Evolutionary conservation across 2,113 vertebrate species (phyloP), one percentile per base, ranked within the genome.

Genomic region (Elephantulus edwardii): DNA sequence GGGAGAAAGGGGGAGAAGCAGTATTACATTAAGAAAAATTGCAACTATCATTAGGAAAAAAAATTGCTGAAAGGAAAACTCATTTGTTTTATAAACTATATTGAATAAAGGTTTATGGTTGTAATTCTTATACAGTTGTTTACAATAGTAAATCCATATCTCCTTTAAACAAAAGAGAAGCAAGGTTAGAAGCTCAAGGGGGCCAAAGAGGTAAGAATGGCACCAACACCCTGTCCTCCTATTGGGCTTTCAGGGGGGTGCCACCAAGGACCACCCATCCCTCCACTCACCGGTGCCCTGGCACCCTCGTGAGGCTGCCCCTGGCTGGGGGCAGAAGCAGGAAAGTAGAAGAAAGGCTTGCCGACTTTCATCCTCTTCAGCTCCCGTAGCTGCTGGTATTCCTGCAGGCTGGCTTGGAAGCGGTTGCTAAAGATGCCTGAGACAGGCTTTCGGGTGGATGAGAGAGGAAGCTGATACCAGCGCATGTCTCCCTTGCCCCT

Each of bases 401-500:
- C 58, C 26, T 81, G 66, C 42, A 92, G 81, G 44, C 90, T 92
- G 40, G 75, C 66, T 66, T 92, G 70, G 70, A 94, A 94, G 38
- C 44, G 44, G 26, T 35, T 62, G 81, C 90, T 94, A 30, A 92
- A 92, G 11, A 94, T 66, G 8, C 66, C 81, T 0, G 85, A 82
- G 46, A 79, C 87, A 86, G 81, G 75, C 33, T 52, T 89, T 85
- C 66, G 70, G 42, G 48, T 19, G 52, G 93, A 91, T 0, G 93
- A 94, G 78, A 88, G 54, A 1, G 80, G 85, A 38, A 91, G 80
- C 35, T 91, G 84, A 76, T 75, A 94, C 85, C 85, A 94, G 9
- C 58, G 42, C 33, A 68, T 42, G 35, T 68, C 24, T 9, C 68
- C 54, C 86, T 28, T 26, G 75, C 40, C 9, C 71, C 14, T 19